Evolutionary conservation across 2,888 invertebrate species (phyloP), one percentile per base, ranked within the genome.

Genomic region (Temnothorax ravouxi): DNA sequence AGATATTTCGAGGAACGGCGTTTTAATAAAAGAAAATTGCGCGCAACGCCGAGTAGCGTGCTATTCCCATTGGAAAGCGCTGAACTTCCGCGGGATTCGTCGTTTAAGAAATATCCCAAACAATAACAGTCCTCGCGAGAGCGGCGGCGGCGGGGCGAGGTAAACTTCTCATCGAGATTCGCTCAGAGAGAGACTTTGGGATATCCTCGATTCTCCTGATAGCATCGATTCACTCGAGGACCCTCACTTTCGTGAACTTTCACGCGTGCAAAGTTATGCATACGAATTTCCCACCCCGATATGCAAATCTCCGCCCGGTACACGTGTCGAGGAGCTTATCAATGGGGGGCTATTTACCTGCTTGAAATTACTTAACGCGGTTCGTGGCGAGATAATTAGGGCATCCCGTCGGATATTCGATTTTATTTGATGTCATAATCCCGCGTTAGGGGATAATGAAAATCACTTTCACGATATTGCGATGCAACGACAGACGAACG

Each of bases 271-370:
- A 47, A 54, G 66, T 50, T 59, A 77, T 61, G 72, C 83, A 76
- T 34, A 71, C 74, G 80, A 88, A 89, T 81, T 85, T 76, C 87
- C 38, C 71, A 29, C 34, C 56, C 44, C 74, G 61, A 67, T 89
- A 89, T 85, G 88, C 85, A 88, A 88, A 88, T 88, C 76, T 83
- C 69, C 75, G 44, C 66, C 54, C 62, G 34, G 66, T 74, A 71
- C 64, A 62, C 54, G 59, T 83, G 83, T 62, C 72, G 87, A 47
- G 71, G 18, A 64, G 75, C 85, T 81, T 79, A 87, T 88, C 89
- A 87, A 89, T 85, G 29, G 74, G 50, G 69, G 77, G 59, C 83
- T 18, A 29, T 85, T 88, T 87, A 88, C 76, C 52, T 54, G 52
- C 47, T 11, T 11, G 61, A 64, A 81, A 89, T 88, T 89, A 87